A percentile compares a stretch with the other conserved stretches of the same genome.
These are phyloP conservation scores for Microtus pennsylvanicus DNA, from an alignment of 2,113 vertebrate genomes.

Conservation along the genomic window DNA sequence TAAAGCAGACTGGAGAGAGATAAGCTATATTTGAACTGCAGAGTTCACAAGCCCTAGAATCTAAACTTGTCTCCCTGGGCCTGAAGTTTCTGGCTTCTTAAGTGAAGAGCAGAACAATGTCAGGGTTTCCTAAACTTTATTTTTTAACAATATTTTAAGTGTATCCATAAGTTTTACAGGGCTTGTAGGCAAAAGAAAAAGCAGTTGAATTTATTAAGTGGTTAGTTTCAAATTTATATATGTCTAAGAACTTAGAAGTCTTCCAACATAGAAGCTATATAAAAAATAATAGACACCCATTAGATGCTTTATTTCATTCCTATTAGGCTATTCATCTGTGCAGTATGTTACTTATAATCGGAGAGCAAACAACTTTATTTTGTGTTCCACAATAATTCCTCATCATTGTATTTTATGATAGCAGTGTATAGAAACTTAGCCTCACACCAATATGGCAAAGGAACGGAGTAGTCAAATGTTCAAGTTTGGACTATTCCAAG, in stretches of 20 bases:
- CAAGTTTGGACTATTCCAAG: neutral
- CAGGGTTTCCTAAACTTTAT: neutral
- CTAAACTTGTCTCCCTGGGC: neutral
- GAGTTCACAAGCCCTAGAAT: neutral
- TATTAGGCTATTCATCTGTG: neutral
- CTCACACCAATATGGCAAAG: neutral
- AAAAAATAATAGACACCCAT: neutral
- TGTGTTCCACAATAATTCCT: neutral
- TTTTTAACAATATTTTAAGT: neutral
- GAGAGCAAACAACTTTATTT: neutral
- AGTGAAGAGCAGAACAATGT: neutral
- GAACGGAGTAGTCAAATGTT: neutral
- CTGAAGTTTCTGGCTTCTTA: neutral
- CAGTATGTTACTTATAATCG: neutral
- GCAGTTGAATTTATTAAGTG: neutral
- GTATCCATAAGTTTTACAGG: neutral
- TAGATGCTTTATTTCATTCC: neutral
- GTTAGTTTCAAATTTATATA: neutral
- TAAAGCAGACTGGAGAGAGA: neutral
- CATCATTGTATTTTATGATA: constrained; percentile 9
- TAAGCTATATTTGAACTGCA: neutral
- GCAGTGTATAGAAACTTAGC: neutral
- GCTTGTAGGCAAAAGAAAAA: neutral
- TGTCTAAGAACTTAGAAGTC: neutral
- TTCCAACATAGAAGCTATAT: neutral